Base-by-base conservation (phyloP, 1,140 invertebrate genomes). In the Cyclargus thomasi region DNA sequence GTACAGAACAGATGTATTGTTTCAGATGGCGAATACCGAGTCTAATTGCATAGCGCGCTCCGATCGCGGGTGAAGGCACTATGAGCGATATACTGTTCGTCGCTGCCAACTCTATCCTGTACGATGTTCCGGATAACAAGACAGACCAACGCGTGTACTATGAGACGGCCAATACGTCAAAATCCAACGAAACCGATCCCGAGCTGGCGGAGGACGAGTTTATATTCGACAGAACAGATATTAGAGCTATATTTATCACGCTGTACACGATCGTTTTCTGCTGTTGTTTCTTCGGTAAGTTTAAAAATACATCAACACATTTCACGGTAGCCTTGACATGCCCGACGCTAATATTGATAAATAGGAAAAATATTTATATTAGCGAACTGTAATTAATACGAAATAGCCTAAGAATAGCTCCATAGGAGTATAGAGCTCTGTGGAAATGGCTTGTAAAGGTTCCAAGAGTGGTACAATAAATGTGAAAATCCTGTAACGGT, bases 241-340 rank as follows among this genome's bases (percentile, higher is more conserved):
- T 94, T 29, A 89, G 92, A 77, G 91, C 92, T 67, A 92, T 94
- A 74, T 94, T 94, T 86, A 93, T 94, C 73, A 92, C 91, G 2
- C 82, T 94, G 17, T 94, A 94, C 78, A 92, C 93, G 0, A 84
- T 94, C 53, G 94, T 94, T 5, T 94, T 94, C 80, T 92, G 93
- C 79, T 92, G 92, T 73, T 94, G 94, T 76, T 94, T 94, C 77
- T 93, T 94, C 74, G 94, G 94, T 94, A 80, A 94, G 93, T 29
- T 92, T 59, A 20, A 59, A 59, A 18, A 59, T 59, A n/a, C n/a
- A n/a, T n/a, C n/a, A 59, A 59, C 29, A 29, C 29, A 29, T 59
- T 59, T 59, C 14, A 59, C 29, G 29, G 5, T 8, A 29, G 29
- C 29, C 29, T 0, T 29, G 29, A 29, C 23, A 29, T 29, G 23